These are phyloP conservation scores for Hippocampus guttulatus DNA, from an alignment of 2,113 vertebrate species.

Conservation along the genomic window DNA sequence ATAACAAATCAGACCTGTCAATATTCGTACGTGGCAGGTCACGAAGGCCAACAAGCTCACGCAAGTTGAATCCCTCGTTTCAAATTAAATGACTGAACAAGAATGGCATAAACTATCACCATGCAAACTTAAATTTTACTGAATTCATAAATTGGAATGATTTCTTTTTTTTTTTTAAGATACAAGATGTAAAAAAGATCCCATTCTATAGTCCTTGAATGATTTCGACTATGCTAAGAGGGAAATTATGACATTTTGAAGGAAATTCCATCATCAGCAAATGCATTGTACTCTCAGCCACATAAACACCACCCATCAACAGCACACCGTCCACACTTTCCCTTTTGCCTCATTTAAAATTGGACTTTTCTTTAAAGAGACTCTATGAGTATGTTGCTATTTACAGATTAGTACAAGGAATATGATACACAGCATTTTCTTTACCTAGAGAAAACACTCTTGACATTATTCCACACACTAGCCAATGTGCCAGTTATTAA, in stretches of 20 bases:
- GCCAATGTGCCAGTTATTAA: constrained; percentile 91
- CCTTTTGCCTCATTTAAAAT: constrained; percentile 24
- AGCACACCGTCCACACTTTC: not conserved
- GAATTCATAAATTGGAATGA: not conserved
- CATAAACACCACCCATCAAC: constrained; percentile 23
- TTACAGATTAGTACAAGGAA: constrained; percentile 64
- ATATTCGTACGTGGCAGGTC: not conserved
- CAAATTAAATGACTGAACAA: not conserved
- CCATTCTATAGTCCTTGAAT: not conserved
- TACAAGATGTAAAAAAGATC: not conserved
- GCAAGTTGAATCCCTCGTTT: not conserved
- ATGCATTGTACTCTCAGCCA: constrained; percentile 16
- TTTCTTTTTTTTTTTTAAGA: not conserved
- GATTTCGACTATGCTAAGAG: too few species aligned
- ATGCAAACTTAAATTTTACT: constrained; percentile 12
- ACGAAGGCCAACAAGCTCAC: not conserved
- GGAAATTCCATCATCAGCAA: not conserved
- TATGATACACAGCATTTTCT: constrained; percentile 71
- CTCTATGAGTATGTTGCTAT: constrained; percentile 37
- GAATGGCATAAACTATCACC: not conserved
- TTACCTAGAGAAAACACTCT: constrained; percentile 96
- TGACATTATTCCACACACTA: constrained; percentile 94
- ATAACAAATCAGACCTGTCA: not conserved
- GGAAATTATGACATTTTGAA: too few species aligned
- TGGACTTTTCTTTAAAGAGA: constrained; percentile 31